Evolutionary conservation across 2,888 invertebrate genomes (phyloP), one percentile per base, ranked within the genome.

Genomic region (Toxonevra muliebris): DNA sequence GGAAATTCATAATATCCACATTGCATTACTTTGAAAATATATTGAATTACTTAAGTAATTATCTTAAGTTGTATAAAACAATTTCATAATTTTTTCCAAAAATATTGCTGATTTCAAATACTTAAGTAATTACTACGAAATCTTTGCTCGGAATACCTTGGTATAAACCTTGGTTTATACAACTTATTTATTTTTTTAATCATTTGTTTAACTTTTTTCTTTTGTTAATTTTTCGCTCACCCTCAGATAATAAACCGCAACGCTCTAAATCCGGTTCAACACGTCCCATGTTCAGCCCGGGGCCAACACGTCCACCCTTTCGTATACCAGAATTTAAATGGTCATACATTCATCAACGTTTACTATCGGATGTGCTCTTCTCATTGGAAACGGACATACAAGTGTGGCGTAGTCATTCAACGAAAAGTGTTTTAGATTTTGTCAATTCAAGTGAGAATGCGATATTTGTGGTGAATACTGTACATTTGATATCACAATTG

Each of bases 241-340:
- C 30, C 45, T 55, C 61, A 63, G 63, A 63, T 30, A 55, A 63
- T 43, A 63, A 69, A 19, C 72, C 70, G 8, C 82, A 79, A 40
- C 80, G 82, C n/a, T 74, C 90, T 43, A 87, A 92, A 86, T 86
- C 88, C 61, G 88, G 88, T 73, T 91, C 91, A 77, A 89, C 90
- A 17, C 89, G 95, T 65, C 95, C 96, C 64, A 95, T 96, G 93
- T 96, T 96, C 85, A 96, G 95, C 77, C 94, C 96, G 69, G 95
- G 96, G 7, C 94, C 96, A 48, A 94, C 96, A 65, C 89, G 95
- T 76, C 97, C 96, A 20, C 97, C 98, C 3, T 99, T 99, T 87
- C 90, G 99, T 75, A 99, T 99, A 84, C 99, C 99, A 30, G 99
- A 99, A 87, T 99, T 99, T 87, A 94, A 97, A 79, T 99, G 99